Percentiles rank a stretch among this genome's conserved stretches.
Evolutionary conservation across 2,113 vertebrate genomes (phyloP).

Genomic region (Hyaena hyaena): DNA sequence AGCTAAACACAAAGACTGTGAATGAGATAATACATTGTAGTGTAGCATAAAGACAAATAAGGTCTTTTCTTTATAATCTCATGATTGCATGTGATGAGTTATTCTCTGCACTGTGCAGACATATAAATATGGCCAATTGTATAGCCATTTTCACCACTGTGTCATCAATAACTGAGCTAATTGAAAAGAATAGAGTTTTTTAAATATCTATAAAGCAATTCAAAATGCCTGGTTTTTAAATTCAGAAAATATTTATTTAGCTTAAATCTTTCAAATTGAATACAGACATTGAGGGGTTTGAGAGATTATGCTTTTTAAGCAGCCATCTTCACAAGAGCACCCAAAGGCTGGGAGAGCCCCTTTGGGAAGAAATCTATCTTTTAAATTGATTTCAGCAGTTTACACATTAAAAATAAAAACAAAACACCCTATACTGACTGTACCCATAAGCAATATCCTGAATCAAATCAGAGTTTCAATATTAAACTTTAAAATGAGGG

Average conservation of each 20-base stretch:
- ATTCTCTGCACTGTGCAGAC: not conserved
- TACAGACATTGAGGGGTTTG: not conserved
- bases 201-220: not conserved
- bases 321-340: not conserved
- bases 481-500: slow-evolving; percentile 44
- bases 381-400: slow-evolving; percentile 17
- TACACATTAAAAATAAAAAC: not conserved
- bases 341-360: no score
- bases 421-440: not conserved
- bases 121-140: not conserved
- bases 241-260: slow-evolving; percentile 37
- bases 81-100: not conserved
- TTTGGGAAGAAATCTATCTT: not conserved
- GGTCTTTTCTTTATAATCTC: not conserved
- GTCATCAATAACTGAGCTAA: not conserved
- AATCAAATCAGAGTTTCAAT: slow-evolving; percentile 42
- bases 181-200: not conserved
- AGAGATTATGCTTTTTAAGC: not conserved
- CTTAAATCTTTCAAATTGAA: not conserved
- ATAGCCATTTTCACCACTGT: not conserved
- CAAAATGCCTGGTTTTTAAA: not conserved
- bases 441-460: not conserved
- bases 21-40: not conserved
- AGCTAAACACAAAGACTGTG: not conserved
- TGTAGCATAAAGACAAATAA: not conserved